phyloP scores from a whole-genome alignment of 2,113 vertebrate genomes.

The Gorsachius goisagi region DNA sequence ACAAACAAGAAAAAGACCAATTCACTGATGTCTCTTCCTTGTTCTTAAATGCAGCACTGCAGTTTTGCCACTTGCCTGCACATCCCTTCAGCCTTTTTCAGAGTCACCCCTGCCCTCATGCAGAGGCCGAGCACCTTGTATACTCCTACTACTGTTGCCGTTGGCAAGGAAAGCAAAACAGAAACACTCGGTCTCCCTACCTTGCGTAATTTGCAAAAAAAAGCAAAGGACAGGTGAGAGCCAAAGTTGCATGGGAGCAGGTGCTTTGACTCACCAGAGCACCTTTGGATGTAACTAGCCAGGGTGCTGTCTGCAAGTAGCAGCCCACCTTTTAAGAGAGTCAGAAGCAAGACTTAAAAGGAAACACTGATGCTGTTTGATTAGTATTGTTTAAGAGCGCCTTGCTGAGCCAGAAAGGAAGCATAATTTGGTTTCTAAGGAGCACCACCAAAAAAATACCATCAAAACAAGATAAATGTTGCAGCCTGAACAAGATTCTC shows the following conservation, averaged over 20 bases:
- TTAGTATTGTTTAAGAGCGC: conserved; percentile 70
- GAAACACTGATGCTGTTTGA: conserved; percentile 38
- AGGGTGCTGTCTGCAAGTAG: not conserved
- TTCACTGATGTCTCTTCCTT: not conserved
- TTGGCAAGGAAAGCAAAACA: not conserved
- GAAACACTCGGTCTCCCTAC: not conserved
- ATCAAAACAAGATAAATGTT: conserved; percentile 58
- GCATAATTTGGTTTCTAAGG: conserved; percentile 72
- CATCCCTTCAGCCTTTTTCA: not conserved
- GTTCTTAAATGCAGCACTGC: not conserved
- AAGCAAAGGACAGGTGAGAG: not conserved
- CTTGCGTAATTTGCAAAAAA: not conserved
- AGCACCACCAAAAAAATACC: conserved; percentile 75
- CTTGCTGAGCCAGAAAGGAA: conserved; percentile 77
- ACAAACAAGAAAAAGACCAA: not conserved
- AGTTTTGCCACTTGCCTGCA: not conserved
- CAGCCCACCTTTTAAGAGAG: not conserved
- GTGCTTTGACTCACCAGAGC: not conserved
- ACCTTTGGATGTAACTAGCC: not conserved
- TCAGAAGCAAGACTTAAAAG: conserved; percentile 41
- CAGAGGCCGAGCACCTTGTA: accelerated
- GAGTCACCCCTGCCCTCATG: not conserved
- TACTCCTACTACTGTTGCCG: not conserved
- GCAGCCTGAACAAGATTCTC: not conserved
- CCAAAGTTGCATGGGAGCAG: not conserved